A percentile compares a stretch with the other conserved stretches of the same genome.
phyloP scores from a whole-genome alignment of 2,113 vertebrate species.

The Helogale parvula region DNA sequence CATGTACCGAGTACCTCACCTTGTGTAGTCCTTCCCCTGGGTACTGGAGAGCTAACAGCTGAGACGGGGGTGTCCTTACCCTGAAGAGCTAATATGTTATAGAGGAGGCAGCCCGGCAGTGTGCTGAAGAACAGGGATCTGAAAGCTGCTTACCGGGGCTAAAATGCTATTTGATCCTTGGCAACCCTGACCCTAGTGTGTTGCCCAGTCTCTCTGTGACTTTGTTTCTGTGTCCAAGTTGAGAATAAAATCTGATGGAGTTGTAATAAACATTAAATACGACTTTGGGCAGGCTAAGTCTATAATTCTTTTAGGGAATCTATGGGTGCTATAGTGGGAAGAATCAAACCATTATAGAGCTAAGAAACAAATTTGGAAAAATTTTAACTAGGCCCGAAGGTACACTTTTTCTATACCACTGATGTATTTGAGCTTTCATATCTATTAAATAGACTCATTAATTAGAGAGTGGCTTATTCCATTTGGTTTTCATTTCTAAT shows the following conservation, averaged over 20 bases:
- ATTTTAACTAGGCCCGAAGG: background rate
- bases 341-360: background rate
- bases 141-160: background rate
- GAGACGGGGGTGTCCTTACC: background rate
- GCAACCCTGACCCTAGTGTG: background rate
- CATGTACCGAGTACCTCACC: rapidly evolving
- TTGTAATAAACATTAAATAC: background rate
- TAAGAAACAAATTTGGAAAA: background rate
- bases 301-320: background rate
- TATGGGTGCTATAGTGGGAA: background rate
- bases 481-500: background rate
- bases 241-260: background rate
- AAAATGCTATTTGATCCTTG: background rate
- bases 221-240: background rate
- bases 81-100: background rate
- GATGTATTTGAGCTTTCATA: background rate
- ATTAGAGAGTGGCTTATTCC: background rate
- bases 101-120: background rate
- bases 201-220: background rate
- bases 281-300: background rate
- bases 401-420: background rate
- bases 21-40: too few relatives aligned
- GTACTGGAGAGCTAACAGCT: background rate
- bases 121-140: background rate
- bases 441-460: background rate